A percentile compares a stretch with the other conserved stretches of the same genome.
Conservation (phyloP, 2,888 invertebrate genomes). For the Drosophila nigricruria region DNA sequence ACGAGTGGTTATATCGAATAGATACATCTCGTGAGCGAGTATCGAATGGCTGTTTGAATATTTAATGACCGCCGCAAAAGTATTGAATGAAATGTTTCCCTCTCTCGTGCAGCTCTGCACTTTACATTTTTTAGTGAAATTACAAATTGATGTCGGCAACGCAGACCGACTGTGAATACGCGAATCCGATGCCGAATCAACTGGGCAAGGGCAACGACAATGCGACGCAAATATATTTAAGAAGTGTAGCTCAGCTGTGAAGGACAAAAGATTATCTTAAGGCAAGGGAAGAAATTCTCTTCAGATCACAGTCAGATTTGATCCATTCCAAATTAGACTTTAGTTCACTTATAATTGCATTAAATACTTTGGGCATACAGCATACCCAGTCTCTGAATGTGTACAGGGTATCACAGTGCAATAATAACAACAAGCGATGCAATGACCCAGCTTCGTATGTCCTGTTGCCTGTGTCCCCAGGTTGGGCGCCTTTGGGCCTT, state of each 20-base stretch:
- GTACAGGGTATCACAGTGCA: slow-evolving; percentile 14
- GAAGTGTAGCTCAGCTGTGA: background rate
- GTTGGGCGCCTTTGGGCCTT: slow-evolving; percentile 7
- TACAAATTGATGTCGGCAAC: slow-evolving; percentile 70
- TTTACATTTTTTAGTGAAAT: slow-evolving; percentile 77
- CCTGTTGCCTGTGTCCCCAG: slow-evolving; percentile 11
- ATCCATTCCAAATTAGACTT: background rate
- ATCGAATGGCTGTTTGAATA: slow-evolving; percentile 17
- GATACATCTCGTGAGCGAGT: background rate
- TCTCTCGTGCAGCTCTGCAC: slow-evolving; percentile 38
- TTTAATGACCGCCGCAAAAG: slow-evolving; percentile 57
- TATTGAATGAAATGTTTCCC: slow-evolving; percentile 46
- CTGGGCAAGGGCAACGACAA: slow-evolving; percentile 31
- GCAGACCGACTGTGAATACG: slow-evolving; percentile 42
- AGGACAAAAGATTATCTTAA: background rate
- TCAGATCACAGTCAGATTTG: background rate
- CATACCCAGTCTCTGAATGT: background rate
- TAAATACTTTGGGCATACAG: background rate
- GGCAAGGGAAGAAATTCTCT: too few relatives aligned
- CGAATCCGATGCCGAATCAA: slow-evolving; percentile 24
- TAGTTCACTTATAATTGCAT: background rate
- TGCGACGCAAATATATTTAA: background rate
- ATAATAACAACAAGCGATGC: background rate
- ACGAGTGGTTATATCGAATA: background rate
- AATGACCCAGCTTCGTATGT: slow-evolving; percentile 19